phyloP scores from a whole-genome alignment of 2,888 invertebrate species.

The Apomyelois bistriatella region DNA sequence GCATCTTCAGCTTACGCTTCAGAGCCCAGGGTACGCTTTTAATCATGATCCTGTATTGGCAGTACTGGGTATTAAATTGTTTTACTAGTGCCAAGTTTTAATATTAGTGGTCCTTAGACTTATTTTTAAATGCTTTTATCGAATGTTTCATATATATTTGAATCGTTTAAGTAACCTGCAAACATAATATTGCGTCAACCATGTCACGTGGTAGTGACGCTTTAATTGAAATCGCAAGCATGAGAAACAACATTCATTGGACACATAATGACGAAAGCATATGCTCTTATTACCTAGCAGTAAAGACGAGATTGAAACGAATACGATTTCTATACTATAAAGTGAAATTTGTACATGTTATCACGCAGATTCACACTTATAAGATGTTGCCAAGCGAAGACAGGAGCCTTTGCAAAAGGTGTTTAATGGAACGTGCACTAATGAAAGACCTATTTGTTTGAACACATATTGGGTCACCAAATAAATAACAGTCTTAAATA shows the following conservation, averaged over 20 bases:
- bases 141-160: background rate
- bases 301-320: background rate
- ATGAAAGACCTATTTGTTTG: slow-evolving; percentile 8
- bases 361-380: slow-evolving; percentile 33
- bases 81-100: too few relatives aligned
- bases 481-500: background rate
- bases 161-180: background rate
- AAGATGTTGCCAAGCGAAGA: slow-evolving; percentile 30
- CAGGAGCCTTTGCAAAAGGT: slow-evolving; percentile 23
- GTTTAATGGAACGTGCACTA: slow-evolving; percentile 24
- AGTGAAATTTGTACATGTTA: slow-evolving; percentile 28
- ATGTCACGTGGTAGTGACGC: slow-evolving; percentile 13
- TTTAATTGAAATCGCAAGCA: slow-evolving; percentile 17
- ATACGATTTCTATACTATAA: background rate
- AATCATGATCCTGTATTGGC: too few relatives aligned
- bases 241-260: background rate
- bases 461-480: background rate
- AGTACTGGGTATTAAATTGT: too few relatives aligned
- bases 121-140: too few relatives aligned
- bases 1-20: too few relatives aligned
- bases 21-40: too few relatives aligned
- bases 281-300: background rate
- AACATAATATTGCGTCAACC: slow-evolving; percentile 3
- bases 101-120: too few relatives aligned
- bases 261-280: background rate